These are phyloP conservation scores for Luehdorfia chinensis DNA, from an alignment of 1,140 invertebrate species.

Conservation along the genomic window DNA sequence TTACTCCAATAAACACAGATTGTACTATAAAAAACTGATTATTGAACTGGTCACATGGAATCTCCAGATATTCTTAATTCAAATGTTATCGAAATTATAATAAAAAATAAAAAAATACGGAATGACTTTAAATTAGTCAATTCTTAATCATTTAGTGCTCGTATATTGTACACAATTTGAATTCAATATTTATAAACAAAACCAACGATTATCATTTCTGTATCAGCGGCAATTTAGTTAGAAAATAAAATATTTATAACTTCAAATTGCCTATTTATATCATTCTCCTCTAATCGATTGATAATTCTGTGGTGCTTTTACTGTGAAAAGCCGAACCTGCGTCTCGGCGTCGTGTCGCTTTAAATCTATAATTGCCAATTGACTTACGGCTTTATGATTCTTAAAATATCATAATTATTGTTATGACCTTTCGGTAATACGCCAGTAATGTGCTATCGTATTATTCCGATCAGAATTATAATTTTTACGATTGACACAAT, in stretches of 20 bases:
- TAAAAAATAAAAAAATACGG: no score
- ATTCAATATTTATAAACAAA: constrained; percentile 13
- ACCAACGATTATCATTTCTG: constrained; percentile 1
- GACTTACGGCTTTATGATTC: constrained; percentile 12
- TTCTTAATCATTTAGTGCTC: no score
- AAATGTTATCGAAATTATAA: no score
- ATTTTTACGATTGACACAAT: constrained; percentile 9
- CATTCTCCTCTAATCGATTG: constrained; percentile 8
- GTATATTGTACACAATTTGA: no score
- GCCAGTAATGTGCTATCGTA: constrained; percentile 26
- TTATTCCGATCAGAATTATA: constrained; percentile 11
- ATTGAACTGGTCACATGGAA: no score
- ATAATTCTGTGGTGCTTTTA: not conserved
- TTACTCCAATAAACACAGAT: no score
- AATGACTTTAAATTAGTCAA: no score
- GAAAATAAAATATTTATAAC: constrained; percentile 15
- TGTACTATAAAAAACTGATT: no score
- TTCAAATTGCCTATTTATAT: not conserved
- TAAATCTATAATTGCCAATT: not conserved
- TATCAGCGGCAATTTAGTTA: constrained; percentile 9
- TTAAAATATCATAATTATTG: constrained; percentile 20
- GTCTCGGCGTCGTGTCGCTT: not conserved
- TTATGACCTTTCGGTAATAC: constrained; percentile 21
- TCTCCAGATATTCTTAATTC: no score
- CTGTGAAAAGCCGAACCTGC: not conserved